A percentile compares a stretch with the other conserved stretches of the same genome.
Conservation (phyloP, 2,888 invertebrate genomes). For the Caenorhabditis imperialis region DNA sequence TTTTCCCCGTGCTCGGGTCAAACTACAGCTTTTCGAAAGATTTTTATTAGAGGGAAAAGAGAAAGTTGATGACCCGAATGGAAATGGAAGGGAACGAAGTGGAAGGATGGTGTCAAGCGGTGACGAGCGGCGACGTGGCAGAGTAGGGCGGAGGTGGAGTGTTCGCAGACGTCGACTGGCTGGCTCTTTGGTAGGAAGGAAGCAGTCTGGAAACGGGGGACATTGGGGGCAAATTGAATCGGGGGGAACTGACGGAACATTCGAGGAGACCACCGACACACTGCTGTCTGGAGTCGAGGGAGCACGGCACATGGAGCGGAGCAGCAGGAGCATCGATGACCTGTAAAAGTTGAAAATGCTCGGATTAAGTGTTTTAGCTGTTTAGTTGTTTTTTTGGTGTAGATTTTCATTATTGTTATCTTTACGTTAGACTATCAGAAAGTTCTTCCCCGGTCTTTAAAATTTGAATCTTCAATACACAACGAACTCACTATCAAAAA, state of each 20-base stretch:
- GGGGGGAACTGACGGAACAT: constrained; percentile 54
- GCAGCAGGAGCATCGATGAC: constrained; percentile 59
- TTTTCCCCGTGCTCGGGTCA: constrained; percentile 5
- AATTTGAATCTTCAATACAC: no score
- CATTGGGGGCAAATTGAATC: background rate
- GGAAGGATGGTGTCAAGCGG: background rate
- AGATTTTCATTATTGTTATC: no score
- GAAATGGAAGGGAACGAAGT: background rate
- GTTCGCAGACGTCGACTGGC: constrained; percentile 53
- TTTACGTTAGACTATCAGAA: no score
- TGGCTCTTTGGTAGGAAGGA: constrained; percentile 66
- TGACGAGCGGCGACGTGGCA: constrained; percentile 30
- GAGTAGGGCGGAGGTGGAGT: constrained; percentile 52
- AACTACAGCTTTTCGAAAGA: constrained; percentile 16
- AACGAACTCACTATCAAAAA: no score
- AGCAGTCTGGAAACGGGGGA: constrained; percentile 54
- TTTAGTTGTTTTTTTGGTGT: no score
- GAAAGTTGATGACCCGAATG: constrained; percentile 27
- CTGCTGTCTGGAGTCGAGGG: constrained; percentile 50
- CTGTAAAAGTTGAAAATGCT: no score
- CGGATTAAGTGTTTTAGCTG: no score
- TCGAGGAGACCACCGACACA: constrained; percentile 62
- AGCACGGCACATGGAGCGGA: constrained; percentile 59
- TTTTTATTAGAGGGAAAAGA: constrained; percentile 14
- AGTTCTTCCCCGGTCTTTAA: no score